A percentile compares a stretch with the other conserved stretches of the same genome.
phyloP scores from a whole-genome alignment of 37 sponge, comb jelly and placozoan species.

The Corticium candelabrum region DNA sequence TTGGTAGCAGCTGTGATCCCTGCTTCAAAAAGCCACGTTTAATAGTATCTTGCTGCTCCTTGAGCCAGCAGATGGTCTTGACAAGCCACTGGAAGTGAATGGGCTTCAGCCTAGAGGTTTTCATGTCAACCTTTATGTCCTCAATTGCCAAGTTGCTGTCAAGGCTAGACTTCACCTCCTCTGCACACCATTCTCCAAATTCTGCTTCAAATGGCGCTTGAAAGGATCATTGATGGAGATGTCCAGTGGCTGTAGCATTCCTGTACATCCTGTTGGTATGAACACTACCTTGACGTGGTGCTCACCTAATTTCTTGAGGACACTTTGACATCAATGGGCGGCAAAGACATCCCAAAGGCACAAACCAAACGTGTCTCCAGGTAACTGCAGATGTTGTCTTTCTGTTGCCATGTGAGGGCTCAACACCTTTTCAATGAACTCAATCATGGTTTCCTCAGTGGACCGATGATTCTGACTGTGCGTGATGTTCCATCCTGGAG shows the following conservation, averaged over 20 bases:
- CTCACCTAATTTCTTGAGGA: neutral
- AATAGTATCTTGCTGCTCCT: too few species aligned
- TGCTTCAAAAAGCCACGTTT: neutral
- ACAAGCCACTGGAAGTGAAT: too few species aligned
- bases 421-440: conserved; percentile 29
- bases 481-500: conserved; percentile 27
- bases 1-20: too few species aligned
- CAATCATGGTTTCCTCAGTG: conserved; percentile 38
- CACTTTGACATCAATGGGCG: conserved; percentile 12
- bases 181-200: conserved; percentile 41
- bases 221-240: conserved; percentile 30
- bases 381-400: conserved; percentile 13
- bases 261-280: conserved; percentile 34
- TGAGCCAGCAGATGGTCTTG: too few species aligned
- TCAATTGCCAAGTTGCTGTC: too few species aligned
- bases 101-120: too few species aligned
- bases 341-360: conserved; percentile 35
- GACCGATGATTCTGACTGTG: conserved; percentile 41
- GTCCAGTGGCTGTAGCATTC: conserved; percentile 40
- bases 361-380: conserved; percentile 15
- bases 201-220: conserved; percentile 19
- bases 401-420: conserved; percentile 22
- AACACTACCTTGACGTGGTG: conserved; percentile 15
- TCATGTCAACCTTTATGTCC: too few species aligned
- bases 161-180: conserved; percentile 17